Base-by-base conservation (phyloP, 2,797 vertebrate genomes). In the Synaphobranchus kaupii region DNA sequence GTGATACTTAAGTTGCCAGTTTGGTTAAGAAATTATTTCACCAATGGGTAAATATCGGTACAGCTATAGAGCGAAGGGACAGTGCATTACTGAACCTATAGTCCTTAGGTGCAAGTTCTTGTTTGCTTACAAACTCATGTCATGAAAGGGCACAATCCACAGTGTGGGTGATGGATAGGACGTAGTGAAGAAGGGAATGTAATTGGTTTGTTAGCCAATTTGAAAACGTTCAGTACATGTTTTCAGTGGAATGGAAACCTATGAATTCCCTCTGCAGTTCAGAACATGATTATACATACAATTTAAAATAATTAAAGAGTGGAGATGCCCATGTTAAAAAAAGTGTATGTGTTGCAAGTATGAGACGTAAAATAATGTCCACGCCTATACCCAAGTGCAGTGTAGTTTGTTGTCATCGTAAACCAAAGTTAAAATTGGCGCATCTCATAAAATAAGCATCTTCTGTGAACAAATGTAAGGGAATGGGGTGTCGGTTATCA, bases 361-460 rank as follows among this genome's bases (percentile, higher is more conserved):
- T 50, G 78, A 20, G 47, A 81, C 25, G 47, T n/a, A 50, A 76
- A 76, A 48, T 48, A n/a, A 78, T 78, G 34, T 78, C 9, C 78
- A 81, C 22, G 47, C 78, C 78, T 44, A n/a, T 34, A 7, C 22
- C 78, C 47, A 47, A n/a, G 22, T n/a, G 22, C 76, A 20, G 2
- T 48, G 34, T 20, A 17, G 73, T 78, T 44, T 71, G 68, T 22
- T 76, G 73, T 76, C 34, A 34, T 44, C 20, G 15, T 34, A 76
- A 76, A 44, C 73, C 73, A 34, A 68, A 81, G 44, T 81, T n/a
- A 50, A 13, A 81, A 50, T 81, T 81, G 78, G 20, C 44, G 44
- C 20, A 81, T 50, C 34, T 44, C 47, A 48, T 81, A 47, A 81
- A 48, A 50, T 47, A 20, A 48, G 25, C 73, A 81, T 8, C 78